Evolutionary conservation across 1,140 invertebrate species (phyloP).

Genomic region (Monomorium pharaonis): DNA sequence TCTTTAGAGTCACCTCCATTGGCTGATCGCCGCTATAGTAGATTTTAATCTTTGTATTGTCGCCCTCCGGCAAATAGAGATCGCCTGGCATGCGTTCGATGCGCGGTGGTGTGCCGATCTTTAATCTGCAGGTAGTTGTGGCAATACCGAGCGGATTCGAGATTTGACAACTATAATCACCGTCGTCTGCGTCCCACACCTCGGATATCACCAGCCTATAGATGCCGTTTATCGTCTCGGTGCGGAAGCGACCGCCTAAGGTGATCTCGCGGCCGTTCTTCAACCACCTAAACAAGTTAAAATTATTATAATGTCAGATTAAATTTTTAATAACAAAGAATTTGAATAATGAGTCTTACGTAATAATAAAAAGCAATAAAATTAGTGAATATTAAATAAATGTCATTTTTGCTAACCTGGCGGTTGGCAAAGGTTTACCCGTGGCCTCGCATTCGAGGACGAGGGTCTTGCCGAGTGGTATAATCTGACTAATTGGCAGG

Average conservation of each 20-base stretch:
- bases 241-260: conserved; percentile 89
- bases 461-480: conserved; percentile 95
- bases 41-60: conserved; percentile 98
- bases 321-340: neutral
- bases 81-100: conserved; percentile 97
- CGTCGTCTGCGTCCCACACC: conserved; percentile 96
- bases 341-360: neutral
- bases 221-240: conserved; percentile 91
- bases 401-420: conserved; percentile 80
- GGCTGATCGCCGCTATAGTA: conserved; percentile 97
- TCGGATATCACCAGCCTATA: conserved; percentile 96
- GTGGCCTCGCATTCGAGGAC: conserved; percentile 94
- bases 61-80: conserved; percentile 95
- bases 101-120: conserved; percentile 96
- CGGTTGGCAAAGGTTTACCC: conserved; percentile 95
- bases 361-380: neutral
- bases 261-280: conserved; percentile 96
- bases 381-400: neutral
- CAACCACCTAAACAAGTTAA: conserved; percentile 89
- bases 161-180: conserved; percentile 98
- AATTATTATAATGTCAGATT: neutral
- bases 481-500: conserved; percentile 90
- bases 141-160: conserved; percentile 96
- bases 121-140: conserved; percentile 93
- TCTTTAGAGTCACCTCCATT: conserved; percentile 93